Evolutionary conservation across 2,113 vertebrate genomes (phyloP), one percentile per base, ranked within the genome.

Genomic region (Telmatochromis bifrenatus): DNA sequence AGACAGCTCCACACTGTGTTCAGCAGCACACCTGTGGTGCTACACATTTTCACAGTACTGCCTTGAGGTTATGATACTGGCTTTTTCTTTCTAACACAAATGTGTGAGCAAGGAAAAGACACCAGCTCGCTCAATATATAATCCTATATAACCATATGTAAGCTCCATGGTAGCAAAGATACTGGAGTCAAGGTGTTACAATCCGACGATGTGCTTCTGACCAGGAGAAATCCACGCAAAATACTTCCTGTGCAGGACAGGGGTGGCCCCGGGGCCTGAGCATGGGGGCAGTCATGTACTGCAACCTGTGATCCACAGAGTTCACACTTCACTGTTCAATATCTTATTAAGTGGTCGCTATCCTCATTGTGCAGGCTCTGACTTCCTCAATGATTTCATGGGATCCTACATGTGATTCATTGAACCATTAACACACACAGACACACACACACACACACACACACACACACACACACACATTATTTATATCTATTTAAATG

Each of bases 81-180:
- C 62, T 68, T 68, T 68, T 8, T 68, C n/a, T 23, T 39, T 68
- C 62, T 39, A 39, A 68, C 21, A 68, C 35, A 68, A 68, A 68
- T 1, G 5, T 42, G 65, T 42, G 35, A 70, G 65, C 65, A 42
- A 42, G 65, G 37, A 70, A 15, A 15, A 42, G n/a, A 6, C 12
- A 70, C 65, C 65, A 13, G 8, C 62, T 68, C 19, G 5, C 28
- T 33, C 58, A 7, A 6, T 23, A 37, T 42, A 39, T 14, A 70
- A 42, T 39, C 0, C 65, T 70, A 70, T 70, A 37, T 13, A 37
- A 37, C 19, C 33, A 65, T 21, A 7, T 37, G 33, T 65, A 65
- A 5, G 1, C 17, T 37, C 60, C 10, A 12, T 65, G 60, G 17
- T 65, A 37, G 33, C 65, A 70, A 26, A 23, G 12, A 26, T 9